Evolutionary conservation across 1,140 invertebrate species (phyloP).

Genomic region (Chelonus insularis): DNA sequence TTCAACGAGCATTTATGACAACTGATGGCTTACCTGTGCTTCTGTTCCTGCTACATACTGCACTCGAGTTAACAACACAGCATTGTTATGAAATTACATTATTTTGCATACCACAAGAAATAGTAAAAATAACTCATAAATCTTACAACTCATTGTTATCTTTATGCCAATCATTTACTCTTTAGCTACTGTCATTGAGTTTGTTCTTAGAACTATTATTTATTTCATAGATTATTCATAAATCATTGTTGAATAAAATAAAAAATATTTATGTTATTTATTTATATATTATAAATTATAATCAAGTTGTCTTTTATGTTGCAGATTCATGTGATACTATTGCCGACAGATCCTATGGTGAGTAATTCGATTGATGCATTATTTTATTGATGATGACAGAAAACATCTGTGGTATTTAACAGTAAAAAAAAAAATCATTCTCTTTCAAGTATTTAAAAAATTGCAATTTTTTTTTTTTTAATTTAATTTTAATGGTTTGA

Average conservation of each 20-base stretch:
- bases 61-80: neutral
- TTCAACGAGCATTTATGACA: constrained; percentile 29
- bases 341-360: constrained; percentile 22
- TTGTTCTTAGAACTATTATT: constrained; percentile 15
- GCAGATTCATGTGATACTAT: constrained; percentile 26
- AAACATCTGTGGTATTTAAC: too few relatives aligned
- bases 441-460: too few relatives aligned
- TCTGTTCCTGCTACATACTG: neutral
- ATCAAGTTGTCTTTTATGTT: constrained; percentile 1
- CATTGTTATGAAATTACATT: constrained; percentile 19
- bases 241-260: neutral
- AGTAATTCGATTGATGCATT: constrained; percentile 14
- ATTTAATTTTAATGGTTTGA: too few relatives aligned
- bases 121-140: constrained; percentile 6
- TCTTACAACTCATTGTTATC: constrained; percentile 6
- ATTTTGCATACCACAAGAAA: constrained; percentile 15
- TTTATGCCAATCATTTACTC: constrained; percentile 7
- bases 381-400: too few relatives aligned
- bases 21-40: constrained; percentile 27
- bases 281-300: neutral
- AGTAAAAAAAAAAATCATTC: too few relatives aligned
- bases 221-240: too few relatives aligned
- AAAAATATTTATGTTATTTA: constrained; percentile 3
- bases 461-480: too few relatives aligned
- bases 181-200: constrained; percentile 17